A percentile compares a stretch with the other conserved stretches of the same genome.
phyloP scores from a whole-genome alignment of 2,113 vertebrate genomes.

The Helogale parvula region DNA sequence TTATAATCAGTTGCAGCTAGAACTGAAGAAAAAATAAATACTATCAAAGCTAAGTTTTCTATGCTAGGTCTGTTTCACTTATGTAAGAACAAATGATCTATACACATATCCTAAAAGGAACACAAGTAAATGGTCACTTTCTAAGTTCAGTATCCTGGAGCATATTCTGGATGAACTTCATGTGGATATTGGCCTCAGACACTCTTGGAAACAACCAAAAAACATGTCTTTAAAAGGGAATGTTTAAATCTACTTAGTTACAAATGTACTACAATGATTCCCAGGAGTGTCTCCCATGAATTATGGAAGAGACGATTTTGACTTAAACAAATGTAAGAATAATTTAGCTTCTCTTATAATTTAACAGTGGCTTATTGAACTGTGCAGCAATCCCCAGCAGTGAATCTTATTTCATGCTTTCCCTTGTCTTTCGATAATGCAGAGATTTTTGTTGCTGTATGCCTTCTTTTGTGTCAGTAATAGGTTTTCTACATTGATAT shows the following conservation, averaged over 20 bases:
- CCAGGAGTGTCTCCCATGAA: not conserved
- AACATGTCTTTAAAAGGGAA: not conserved
- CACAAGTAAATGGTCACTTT: not conserved
- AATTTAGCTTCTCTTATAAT: not conserved
- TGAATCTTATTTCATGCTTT: not conserved
- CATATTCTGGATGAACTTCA: not conserved
- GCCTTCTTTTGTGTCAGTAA: not conserved
- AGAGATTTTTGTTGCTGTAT: not conserved
- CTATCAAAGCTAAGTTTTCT: not conserved
- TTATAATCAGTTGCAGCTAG: not conserved
- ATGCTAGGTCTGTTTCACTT: not conserved
- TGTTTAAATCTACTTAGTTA: not conserved
- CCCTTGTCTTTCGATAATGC: not conserved
- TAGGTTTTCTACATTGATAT: not conserved
- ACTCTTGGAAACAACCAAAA: not conserved
- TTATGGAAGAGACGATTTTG: not conserved
- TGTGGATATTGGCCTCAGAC: not conserved
- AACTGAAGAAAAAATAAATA: not conserved
- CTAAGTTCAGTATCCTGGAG: not conserved
- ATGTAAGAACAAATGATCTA: not conserved
- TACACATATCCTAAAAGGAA: not conserved
- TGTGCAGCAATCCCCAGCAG: not conserved
- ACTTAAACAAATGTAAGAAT: not conserved
- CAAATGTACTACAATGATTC: not conserved
- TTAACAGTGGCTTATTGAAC: not conserved